A percentile compares a stretch with the other conserved stretches of the same genome.
Evolutionary conservation across 2,113 vertebrate genomes (phyloP).

Genomic region (Protobothrops flavoviridis): DNA sequence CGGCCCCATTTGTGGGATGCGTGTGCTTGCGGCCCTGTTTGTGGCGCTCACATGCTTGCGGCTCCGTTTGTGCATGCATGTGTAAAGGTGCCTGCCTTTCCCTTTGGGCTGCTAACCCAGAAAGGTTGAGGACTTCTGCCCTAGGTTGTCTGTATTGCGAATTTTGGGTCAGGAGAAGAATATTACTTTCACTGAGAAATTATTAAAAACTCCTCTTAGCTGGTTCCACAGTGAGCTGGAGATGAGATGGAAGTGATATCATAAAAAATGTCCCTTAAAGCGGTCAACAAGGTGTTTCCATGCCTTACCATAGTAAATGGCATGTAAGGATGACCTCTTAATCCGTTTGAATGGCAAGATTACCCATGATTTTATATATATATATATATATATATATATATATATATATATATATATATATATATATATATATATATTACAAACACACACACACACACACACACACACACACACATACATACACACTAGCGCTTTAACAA

Average conservation of each 20-base stretch:
- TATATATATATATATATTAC: too few species aligned
- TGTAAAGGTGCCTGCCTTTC: too few species aligned
- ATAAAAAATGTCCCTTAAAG: neutral
- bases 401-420: neutral
- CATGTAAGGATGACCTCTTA: neutral
- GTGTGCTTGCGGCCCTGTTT: too few species aligned
- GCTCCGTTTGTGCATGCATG: too few species aligned
- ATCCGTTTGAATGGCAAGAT: neutral
- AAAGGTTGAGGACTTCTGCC: too few species aligned
- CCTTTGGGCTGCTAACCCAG: too few species aligned
- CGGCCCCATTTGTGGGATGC: too few species aligned
- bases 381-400: neutral
- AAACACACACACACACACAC: too few species aligned
- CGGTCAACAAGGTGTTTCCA: neutral
- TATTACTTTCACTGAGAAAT: neutral
- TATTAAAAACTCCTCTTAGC: neutral
- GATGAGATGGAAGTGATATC: neutral
- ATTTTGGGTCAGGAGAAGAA: neutral
- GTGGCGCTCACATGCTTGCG: too few species aligned
- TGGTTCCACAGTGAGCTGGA: neutral
- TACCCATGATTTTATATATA: too few species aligned
- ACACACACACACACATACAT: neutral
- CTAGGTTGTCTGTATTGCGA: neutral
- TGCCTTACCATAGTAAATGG: neutral
- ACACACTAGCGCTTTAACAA: neutral